Conservation (phyloP, 2,888 invertebrate species). For the Xestia rhomboidea region DNA sequence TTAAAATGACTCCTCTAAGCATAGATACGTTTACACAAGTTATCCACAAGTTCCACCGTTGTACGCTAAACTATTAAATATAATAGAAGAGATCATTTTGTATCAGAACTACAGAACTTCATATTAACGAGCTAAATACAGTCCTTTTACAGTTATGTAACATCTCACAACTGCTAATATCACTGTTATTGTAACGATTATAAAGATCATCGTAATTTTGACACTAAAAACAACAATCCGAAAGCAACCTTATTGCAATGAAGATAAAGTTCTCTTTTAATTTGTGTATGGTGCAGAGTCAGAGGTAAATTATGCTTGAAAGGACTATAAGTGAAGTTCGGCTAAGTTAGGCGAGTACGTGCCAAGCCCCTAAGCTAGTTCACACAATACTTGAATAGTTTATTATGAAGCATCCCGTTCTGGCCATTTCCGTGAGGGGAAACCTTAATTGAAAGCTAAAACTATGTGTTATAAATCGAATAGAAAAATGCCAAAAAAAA, state of each 20-base stretch:
- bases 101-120: conserved; percentile 63
- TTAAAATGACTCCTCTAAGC: neutral
- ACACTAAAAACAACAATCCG: neutral
- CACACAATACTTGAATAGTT: conserved; percentile 67
- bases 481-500: neutral
- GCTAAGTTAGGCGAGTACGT: conserved; percentile 66
- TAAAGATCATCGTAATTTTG: neutral
- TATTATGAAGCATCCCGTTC: conserved; percentile 63
- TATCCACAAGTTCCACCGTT: conserved; percentile 11
- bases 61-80: conserved; percentile 50
- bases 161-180: neutral
- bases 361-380: conserved; percentile 59
- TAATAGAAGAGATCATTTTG: conserved; percentile 54
- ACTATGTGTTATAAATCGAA: neutral
- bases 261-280: neutral
- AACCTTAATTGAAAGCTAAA: conserved; percentile 1
- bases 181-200: neutral
- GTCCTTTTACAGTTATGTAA: neutral
- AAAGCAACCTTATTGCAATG: neutral
- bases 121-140: conserved; percentile 75
- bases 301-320: neutral
- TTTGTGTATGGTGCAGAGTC: neutral
- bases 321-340: conserved; percentile 63
- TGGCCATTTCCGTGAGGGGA: conserved; percentile 35
- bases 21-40: neutral